Evolutionary conservation across 2,888 invertebrate species (phyloP).

Genomic region (Cyclophora punctaria): DNA sequence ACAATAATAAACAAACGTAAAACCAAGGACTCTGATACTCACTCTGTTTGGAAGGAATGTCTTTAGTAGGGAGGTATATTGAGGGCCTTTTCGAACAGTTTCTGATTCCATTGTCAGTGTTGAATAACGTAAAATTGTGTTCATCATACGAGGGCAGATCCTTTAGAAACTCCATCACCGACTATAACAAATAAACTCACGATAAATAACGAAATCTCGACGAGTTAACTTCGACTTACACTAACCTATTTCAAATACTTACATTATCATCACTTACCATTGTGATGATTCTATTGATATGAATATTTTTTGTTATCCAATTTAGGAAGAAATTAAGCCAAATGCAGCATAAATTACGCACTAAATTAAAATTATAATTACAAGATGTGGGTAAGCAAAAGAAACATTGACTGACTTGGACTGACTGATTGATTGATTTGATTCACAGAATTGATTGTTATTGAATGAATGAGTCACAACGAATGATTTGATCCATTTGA

Average conservation of each 20-base stretch:
- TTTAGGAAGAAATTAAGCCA: too few species aligned
- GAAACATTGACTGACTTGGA: too few species aligned
- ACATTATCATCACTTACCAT: background rate
- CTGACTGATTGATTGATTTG: too few species aligned
- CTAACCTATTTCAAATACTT: background rate
- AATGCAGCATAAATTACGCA: too few species aligned
- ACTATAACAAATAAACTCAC: conserved; percentile 71
- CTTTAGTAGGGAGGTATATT: conserved; percentile 94
- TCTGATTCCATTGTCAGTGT: conserved; percentile 88
- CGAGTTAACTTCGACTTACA: too few species aligned
- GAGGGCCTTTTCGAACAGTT: conserved; percentile 90
- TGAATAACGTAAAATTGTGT: conserved; percentile 92
- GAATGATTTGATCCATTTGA: too few species aligned
- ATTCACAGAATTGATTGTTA: too few species aligned
- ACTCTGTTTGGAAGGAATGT: conserved; percentile 95
- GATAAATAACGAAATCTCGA: too few species aligned
- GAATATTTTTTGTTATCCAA: conserved; percentile 1
- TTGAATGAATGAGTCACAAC: too few species aligned
- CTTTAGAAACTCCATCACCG: conserved; percentile 92
- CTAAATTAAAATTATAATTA: too few species aligned
- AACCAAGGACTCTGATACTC: conserved; percentile 38
- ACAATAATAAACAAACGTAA: too few species aligned
- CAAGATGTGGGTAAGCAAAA: too few species aligned
- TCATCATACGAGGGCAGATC: conserved; percentile 93
- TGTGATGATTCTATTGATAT: background rate